Base-by-base conservation (phyloP, 2,113 vertebrate genomes). In the Mesoclemmys tuberculata region DNA sequence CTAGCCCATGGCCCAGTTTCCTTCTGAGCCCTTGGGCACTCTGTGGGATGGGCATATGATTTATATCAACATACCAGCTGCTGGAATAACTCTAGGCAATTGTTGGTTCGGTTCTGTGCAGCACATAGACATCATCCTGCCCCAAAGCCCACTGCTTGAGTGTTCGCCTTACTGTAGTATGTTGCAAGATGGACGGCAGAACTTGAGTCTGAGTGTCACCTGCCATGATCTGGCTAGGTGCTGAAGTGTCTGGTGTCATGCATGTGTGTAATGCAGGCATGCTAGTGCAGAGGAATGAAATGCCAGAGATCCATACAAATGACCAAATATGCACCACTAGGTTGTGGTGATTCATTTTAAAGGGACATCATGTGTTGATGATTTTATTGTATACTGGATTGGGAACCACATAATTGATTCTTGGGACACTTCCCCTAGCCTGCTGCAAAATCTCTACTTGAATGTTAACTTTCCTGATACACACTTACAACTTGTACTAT, bases 61-160 rank as follows among this genome's bases (percentile, higher is more conserved):
- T 38, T 75, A 27, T 44, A 8, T 84, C 92, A 21, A 19, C 44
- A 4, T 19, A 48, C 2, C 26, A 48, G 35, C 4, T 10, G 13
- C 6, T 10, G 18, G 19, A 26, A 27, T 31, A 64, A 87, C 38
- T 41, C 52, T 4, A 38, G 80, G 51, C n/a, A 55, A 38, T 38
- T 55, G 13, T 54, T 64, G 93, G 13, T 87, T 94, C 13, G 24
- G 6, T 55, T 56, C 16, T 12, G 6, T 55, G 7, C 21, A 41
- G 35, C 27, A 2, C 12, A 10, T 35, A 80, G 48, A 21, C 35
- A 2, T 24, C 80, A 54, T n/a, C 19, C 12, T 74, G 89, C 61
- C 38, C 48, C 46, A 21, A 71, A 80, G 46, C 41, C 41, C 0
- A 0, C 64, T 90, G 38, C 41, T 82, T 51, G 44, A 8, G 0